Base-by-base conservation (phyloP, 2,888 invertebrate genomes). In the Syrphus vitripennis region DNA sequence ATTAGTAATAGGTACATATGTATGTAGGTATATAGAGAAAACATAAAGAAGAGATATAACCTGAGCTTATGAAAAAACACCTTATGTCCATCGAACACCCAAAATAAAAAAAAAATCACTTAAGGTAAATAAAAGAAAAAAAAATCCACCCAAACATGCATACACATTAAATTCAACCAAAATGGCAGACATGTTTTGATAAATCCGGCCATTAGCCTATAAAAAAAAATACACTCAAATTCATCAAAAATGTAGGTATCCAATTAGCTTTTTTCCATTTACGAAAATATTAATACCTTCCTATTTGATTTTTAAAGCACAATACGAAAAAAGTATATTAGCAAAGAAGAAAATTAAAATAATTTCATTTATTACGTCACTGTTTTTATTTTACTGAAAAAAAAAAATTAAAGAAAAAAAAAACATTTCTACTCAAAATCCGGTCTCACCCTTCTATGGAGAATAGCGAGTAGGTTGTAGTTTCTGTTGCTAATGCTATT, bases 161-260 rank as follows among this genome's bases (percentile, higher is more conserved):
- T 67, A 67, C 67, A 67, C 65, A 48, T 21, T 34, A n/a, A 63
- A 53, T 31, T 9, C 31, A 70, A 57, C 45, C 59, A 83, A 83
- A 79, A 83, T 83, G 83, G 83, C 83, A 83, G 79, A 75, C 83
- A 79, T 83, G 83, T 83, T 79, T 78, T 79, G 70, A 74, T 65
- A 59, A 70, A 19, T 48, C 57, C 57, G 34, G 53, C 61, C 45
- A 72, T 59, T 31, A 72, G 29, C 48, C 50, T 3, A 29, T 14
- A 26, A 24, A 29, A 31, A n/a, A n/a, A 65, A 48, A 48, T 10
- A 10, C n/a, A 37, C n/a, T 50, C 21, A 26, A 65, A 67, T 12
- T 67, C 21, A 67, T 67, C 2, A 24, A 31, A 31, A 65, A 14
- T 0, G 24, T 29, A 2, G 29, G 21, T 26, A 6, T 24, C 34